Evolutionary conservation across 2,113 vertebrate species (phyloP).

Genomic region (Mesocricetus auratus): DNA sequence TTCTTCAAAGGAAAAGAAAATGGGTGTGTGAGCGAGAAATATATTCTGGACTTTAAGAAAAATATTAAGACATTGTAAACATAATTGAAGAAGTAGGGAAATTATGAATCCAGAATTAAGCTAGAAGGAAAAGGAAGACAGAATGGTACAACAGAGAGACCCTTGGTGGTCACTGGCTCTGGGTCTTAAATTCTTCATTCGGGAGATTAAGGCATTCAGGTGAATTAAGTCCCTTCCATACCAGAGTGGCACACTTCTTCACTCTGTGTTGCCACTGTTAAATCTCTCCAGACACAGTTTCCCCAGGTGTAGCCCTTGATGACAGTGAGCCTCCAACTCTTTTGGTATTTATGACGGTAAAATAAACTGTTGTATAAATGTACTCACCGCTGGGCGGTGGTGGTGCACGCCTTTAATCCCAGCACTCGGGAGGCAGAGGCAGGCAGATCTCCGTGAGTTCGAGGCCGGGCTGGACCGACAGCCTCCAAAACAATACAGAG

Average conservation of each 20-base stretch:
- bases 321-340: not conserved
- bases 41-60: not conserved
- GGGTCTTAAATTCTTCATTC: not conserved
- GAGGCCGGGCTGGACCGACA: too few species aligned
- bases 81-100: slow-evolving; percentile 36
- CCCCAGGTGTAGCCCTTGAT: not conserved
- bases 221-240: not conserved
- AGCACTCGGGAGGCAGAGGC: too few species aligned
- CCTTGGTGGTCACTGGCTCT: not conserved
- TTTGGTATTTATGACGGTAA: not conserved
- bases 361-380: not conserved
- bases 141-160: not conserved
- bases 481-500: too few species aligned
- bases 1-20: slow-evolving; percentile 70
- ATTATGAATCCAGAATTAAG: slow-evolving; percentile 37
- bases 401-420: too few species aligned
- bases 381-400: not conserved
- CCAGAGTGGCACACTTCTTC: not conserved
- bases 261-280: not conserved
- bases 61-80: not conserved
- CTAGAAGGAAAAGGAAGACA: not conserved
- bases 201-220: not conserved
- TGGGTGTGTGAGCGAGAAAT: slow-evolving; percentile 33
- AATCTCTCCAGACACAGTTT: not conserved
- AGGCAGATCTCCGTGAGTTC: too few species aligned